Conservation (phyloP, 2,888 invertebrate species). For the Cryptocephalus moraei region DNA sequence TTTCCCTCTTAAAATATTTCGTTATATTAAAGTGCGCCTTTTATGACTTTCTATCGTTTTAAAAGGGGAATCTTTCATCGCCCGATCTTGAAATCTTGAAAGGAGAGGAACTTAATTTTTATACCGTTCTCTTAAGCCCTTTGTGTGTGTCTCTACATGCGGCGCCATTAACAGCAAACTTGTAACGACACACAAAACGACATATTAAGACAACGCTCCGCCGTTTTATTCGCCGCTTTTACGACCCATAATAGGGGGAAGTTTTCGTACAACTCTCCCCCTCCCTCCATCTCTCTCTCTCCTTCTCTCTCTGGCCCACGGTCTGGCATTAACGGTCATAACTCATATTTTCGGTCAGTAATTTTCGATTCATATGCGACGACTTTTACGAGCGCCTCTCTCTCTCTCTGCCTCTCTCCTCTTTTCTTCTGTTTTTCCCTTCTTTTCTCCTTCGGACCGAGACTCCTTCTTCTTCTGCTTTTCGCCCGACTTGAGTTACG, state of each 20-base stretch:
- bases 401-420: too few relatives aligned
- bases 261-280: constrained; percentile 19
- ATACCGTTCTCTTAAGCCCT: too few relatives aligned
- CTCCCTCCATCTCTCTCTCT: neutral
- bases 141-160: neutral
- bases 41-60: too few relatives aligned
- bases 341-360: constrained; percentile 33
- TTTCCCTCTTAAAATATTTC: too few relatives aligned
- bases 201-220: neutral
- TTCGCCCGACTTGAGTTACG: constrained; percentile 14
- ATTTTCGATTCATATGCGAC: constrained; percentile 34
- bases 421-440: neutral
- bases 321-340: constrained; percentile 27
- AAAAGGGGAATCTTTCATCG: too few relatives aligned
- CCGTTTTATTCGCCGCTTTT: constrained; percentile 22
- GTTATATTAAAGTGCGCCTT: too few relatives aligned
- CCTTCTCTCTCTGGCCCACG: constrained; percentile 6
- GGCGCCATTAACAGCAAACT: neutral
- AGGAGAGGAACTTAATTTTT: too few relatives aligned
- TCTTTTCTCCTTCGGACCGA: too few relatives aligned
- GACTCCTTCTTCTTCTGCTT: too few relatives aligned
- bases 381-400: constrained; percentile 23
- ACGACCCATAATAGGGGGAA: constrained; percentile 19
- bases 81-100: too few relatives aligned
- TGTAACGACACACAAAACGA: constrained; percentile 1